Percentiles rank a stretch among this genome's conserved stretches.
Evolutionary conservation across 2,888 invertebrate genomes (phyloP).

Genomic region (Dusona sp.): DNA sequence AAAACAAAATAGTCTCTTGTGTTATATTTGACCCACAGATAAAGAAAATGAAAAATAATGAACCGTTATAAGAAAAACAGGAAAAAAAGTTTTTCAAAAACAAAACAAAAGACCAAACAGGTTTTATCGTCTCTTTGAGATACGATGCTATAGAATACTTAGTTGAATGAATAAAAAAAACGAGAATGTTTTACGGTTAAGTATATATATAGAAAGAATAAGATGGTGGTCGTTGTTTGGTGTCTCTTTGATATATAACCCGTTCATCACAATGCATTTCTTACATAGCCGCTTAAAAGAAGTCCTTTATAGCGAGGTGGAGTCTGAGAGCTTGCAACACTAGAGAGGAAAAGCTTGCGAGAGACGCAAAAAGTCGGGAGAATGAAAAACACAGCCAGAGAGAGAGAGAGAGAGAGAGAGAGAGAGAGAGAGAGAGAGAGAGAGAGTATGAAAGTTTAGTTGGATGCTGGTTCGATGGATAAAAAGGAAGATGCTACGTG

Average conservation of each 20-base stretch:
- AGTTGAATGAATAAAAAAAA: constrained; percentile 7
- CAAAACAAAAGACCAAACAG: constrained; percentile 2
- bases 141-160: neutral
- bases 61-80: neutral
- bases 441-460: constrained; percentile 22
- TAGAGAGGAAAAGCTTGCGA: constrained; percentile 53
- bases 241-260: constrained; percentile 45
- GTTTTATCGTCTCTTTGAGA: neutral
- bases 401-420: constrained; percentile 25
- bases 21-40: neutral
- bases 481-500: constrained; percentile 65
- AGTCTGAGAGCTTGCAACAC: constrained; percentile 46
- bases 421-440: constrained; percentile 31
- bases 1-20: neutral
- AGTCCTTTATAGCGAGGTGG: constrained; percentile 66
- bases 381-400: constrained; percentile 14
- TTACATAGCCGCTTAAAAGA: constrained; percentile 55
- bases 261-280: constrained; percentile 59
- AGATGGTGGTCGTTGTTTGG: constrained; percentile 22
- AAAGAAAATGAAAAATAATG: neutral
- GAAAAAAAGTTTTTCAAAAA: neutral
- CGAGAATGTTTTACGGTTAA: constrained; percentile 13
- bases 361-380: constrained; percentile 30
- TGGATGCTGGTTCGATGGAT: constrained; percentile 59
- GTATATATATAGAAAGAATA: constrained; percentile 25